phyloP scores from a whole-genome alignment of 2,113 vertebrate species.

The Coryphaenoides rupestris region DNA sequence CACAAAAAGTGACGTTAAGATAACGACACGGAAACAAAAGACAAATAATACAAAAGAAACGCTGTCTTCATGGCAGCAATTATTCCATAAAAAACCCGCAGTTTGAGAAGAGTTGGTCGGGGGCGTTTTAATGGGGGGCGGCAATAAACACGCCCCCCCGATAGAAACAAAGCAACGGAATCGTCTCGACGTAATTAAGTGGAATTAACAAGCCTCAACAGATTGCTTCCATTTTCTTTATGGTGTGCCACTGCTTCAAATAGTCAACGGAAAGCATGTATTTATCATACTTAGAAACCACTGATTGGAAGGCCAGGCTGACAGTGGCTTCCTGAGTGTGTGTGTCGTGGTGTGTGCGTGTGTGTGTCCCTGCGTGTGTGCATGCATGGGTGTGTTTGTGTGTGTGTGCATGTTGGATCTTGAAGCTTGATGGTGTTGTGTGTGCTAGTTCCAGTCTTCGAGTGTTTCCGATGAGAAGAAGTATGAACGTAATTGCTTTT shows the following conservation, averaged over 20 bases:
- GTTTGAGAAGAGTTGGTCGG: too few species aligned
- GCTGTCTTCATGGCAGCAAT: not conserved
- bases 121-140: not conserved
- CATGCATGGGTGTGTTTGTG: not conserved
- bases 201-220: constrained; percentile 28
- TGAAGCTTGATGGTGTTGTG: not conserved
- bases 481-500: too few species aligned
- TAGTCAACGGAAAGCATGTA: constrained; percentile 19
- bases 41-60: too few species aligned
- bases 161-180: constrained; percentile 18
- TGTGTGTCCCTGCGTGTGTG: not conserved
- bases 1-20: too few species aligned
- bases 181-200: constrained; percentile 20
- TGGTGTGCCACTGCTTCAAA: constrained; percentile 27
- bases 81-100: not conserved
- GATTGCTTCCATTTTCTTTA: constrained; percentile 18
- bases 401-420: not conserved
- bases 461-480: not conserved
- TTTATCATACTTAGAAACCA: constrained; percentile 8
- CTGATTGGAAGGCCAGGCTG: not conserved
- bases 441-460: constrained; percentile 1
- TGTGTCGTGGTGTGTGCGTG: too few species aligned
- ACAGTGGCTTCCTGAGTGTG: not conserved
- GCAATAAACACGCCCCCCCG: not conserved
- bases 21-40: too few species aligned